These are phyloP conservation scores for Drosophila lowei DNA, from an alignment of 1,140 invertebrate species.

Conservation along the genomic window DNA sequence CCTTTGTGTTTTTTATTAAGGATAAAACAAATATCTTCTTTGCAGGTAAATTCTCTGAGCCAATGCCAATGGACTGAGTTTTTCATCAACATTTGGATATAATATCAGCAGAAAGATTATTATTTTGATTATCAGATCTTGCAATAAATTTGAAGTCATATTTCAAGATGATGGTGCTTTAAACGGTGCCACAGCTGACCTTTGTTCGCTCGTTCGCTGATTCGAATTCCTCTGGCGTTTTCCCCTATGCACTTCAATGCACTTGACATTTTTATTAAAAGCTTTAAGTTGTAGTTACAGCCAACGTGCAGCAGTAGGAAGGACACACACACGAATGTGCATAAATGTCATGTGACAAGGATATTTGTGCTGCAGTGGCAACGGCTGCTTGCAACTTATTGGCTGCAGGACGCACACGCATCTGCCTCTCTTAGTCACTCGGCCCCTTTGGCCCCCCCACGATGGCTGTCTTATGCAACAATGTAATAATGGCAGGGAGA, in stretches of 20 bases:
- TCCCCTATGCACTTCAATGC: constrained; percentile 69
- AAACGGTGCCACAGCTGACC: constrained; percentile 3
- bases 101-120: too few species aligned
- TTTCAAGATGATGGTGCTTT: too few species aligned
- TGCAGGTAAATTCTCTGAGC: too few species aligned
- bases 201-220: constrained; percentile 10
- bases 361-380: constrained; percentile 57
- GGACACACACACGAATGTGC: constrained; percentile 52
- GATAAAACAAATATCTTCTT: too few species aligned
- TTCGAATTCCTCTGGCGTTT: constrained; percentile 27
- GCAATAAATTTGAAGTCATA: too few species aligned
- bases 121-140: too few species aligned
- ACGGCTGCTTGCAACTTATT: constrained; percentile 76
- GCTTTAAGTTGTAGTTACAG: constrained; percentile 74
- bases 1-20: too few species aligned
- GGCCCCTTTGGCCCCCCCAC: neutral
- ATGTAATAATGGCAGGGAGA: constrained; percentile 74
- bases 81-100: too few species aligned
- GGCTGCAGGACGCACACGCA: constrained; percentile 46
- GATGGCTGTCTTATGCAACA: constrained; percentile 57
- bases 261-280: constrained; percentile 81
- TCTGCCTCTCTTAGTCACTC: neutral
- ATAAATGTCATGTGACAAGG: constrained; percentile 62
- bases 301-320: constrained; percentile 4
- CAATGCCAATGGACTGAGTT: too few species aligned